These are phyloP conservation scores for Dasyornis broadbenti DNA, from an alignment of 2,113 vertebrate genomes.

Conservation along the genomic window DNA sequence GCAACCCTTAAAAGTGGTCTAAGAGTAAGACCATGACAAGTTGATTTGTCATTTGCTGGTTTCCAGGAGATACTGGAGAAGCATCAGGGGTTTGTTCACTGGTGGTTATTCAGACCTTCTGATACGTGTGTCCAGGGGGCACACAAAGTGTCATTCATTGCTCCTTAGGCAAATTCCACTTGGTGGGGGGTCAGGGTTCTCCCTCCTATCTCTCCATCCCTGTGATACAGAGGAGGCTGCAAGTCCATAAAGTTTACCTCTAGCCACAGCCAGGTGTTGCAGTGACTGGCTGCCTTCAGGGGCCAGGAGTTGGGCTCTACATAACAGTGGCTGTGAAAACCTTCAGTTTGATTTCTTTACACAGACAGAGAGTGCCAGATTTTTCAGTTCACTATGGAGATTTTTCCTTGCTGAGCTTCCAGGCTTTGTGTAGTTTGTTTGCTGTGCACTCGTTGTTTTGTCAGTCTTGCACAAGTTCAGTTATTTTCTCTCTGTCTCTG, in stretches of 20 bases:
- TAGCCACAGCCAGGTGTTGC: not conserved
- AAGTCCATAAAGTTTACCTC: not conserved
- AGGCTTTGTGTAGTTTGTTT: not conserved
- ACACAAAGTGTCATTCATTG: not conserved
- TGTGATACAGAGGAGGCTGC: not conserved
- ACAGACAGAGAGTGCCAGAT: not conserved
- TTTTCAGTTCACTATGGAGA: not conserved
- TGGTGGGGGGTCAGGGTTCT: not conserved
- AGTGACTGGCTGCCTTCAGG: not conserved
- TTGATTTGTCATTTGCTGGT: not conserved
- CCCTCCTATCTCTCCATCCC: not conserved
- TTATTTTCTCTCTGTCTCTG: not conserved
- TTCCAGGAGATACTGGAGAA: not conserved
- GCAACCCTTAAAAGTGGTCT: not conserved
- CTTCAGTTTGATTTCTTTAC: not conserved
- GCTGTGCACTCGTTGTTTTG: not conserved
- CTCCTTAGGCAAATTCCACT: not conserved
- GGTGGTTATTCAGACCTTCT: not conserved
- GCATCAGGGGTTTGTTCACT: not conserved
- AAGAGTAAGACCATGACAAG: not conserved
- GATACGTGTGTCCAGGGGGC: not conserved
- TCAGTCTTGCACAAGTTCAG: not conserved
- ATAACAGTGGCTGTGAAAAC: not conserved
- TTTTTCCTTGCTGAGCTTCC: not conserved
- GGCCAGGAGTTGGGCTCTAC: not conserved